Evolutionary conservation across 2,113 vertebrate species (phyloP).

Genomic region (Cercocebus atys): DNA sequence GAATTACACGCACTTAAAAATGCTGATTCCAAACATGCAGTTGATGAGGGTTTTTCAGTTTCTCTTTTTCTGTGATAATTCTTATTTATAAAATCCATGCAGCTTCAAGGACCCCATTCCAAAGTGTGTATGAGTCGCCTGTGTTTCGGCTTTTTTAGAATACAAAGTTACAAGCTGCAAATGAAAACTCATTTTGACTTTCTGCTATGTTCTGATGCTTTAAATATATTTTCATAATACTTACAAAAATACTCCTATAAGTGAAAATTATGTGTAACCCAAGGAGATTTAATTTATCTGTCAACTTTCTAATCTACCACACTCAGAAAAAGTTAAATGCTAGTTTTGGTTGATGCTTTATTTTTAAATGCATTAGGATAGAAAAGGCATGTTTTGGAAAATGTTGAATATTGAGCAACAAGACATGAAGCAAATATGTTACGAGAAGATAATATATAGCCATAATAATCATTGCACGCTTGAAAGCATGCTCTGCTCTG

Average conservation of each 20-base stretch:
- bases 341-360: not conserved
- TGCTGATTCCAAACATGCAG: not conserved
- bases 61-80: not conserved
- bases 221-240: not conserved
- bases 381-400: not conserved
- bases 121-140: not conserved
- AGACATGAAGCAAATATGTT: not conserved
- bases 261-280: not conserved
- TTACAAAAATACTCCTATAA: not conserved
- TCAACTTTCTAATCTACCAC: not conserved
- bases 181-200: not conserved
- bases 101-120: not conserved
- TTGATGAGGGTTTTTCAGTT: not conserved
- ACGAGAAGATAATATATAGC: not conserved
- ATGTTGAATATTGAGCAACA: not conserved
- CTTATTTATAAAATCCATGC: slow-evolving; percentile 2
- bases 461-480: not conserved
- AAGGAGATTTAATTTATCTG: not conserved
- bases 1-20: not conserved
- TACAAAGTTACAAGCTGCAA: not conserved
- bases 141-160: not conserved
- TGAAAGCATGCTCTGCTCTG: slow-evolving; percentile 1
- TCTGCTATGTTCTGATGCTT: not conserved
- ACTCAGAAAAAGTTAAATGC: not conserved
- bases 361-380: not conserved